phyloP scores from a whole-genome alignment of 1,140 invertebrate genomes.

The Sitobion miscanthi region DNA sequence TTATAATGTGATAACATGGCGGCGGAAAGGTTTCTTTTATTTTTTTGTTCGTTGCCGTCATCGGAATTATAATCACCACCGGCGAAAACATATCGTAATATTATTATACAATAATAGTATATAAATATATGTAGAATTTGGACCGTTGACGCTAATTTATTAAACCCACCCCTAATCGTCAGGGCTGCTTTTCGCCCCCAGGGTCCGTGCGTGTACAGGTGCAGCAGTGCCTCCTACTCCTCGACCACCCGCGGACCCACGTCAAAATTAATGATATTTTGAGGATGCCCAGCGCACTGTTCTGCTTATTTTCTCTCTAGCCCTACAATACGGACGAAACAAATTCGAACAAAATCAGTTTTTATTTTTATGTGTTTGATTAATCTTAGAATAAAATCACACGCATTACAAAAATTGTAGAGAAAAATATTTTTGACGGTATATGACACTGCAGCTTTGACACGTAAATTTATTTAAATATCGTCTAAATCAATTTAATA shows the following conservation, averaged over 20 bases:
- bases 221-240: neutral
- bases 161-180: neutral
- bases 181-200: too few relatives aligned
- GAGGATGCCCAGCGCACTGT: neutral
- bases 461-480: too few relatives aligned
- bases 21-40: slow-evolving; percentile 29
- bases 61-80: neutral
- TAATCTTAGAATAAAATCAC: neutral
- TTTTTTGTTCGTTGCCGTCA: neutral
- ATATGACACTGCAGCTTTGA: too few relatives aligned
- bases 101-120: neutral
- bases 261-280: slow-evolving; percentile 30
- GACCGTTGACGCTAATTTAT: slow-evolving; percentile 17
- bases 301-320: neutral
- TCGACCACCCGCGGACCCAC: neutral
- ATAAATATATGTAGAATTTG: neutral
- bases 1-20: neutral
- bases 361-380: neutral
- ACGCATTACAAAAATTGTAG: neutral
- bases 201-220: neutral
- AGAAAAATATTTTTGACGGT: neutral
- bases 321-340: neutral
- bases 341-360: neutral
- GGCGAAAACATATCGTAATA: neutral
- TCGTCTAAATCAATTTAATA: too few relatives aligned